phyloP scores from a whole-genome alignment of 2,113 vertebrate genomes.

The Malurus cyaneus region DNA sequence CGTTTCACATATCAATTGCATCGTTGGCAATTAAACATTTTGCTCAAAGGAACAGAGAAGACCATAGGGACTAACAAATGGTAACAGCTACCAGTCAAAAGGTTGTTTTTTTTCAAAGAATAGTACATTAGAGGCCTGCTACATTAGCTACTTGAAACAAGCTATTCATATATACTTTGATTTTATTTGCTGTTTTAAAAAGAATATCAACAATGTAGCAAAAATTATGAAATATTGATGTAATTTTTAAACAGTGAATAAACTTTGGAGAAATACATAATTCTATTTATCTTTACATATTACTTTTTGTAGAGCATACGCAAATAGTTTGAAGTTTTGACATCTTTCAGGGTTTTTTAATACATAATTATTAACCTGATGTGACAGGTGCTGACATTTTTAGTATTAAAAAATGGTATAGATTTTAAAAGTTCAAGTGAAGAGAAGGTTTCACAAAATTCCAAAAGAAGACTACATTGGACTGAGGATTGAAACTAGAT shows the following conservation, averaged over 20 bases:
- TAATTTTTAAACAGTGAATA: not conserved
- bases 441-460: not conserved
- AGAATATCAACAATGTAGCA: not conserved
- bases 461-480: not conserved
- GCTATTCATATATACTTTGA: not conserved
- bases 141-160: not conserved
- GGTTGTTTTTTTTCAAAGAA: not conserved
- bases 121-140: not conserved
- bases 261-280: not conserved
- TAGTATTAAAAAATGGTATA: not conserved
- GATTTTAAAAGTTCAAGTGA: not conserved
- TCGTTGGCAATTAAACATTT: not conserved
- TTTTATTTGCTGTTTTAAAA: not conserved
- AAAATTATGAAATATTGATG: not conserved
- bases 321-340: not conserved
- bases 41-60: not conserved
- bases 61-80: not conserved
- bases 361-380: not conserved
- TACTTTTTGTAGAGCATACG: not conserved
- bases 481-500: not conserved
- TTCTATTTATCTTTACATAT: not conserved
- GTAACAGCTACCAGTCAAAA: slow-evolving; percentile 15
- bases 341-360: not conserved
- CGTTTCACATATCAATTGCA: not conserved
- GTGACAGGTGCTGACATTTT: not conserved